Percentiles rank a stretch among this genome's conserved stretches.
Conservation (phyloP, 2,113 vertebrate genomes). For the Rhineura floridana region DNA sequence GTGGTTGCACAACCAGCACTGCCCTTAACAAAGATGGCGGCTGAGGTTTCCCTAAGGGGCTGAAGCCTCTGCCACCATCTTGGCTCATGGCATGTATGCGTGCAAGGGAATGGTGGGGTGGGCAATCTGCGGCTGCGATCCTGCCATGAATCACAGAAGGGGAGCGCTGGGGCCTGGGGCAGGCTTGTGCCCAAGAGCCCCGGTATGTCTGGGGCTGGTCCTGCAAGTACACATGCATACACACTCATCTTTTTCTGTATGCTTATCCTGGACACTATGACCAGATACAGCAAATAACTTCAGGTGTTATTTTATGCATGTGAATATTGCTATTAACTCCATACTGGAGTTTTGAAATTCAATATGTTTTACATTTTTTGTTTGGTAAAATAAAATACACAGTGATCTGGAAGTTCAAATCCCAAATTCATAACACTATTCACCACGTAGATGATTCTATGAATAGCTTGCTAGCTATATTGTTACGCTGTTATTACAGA, state of each 20-base stretch:
- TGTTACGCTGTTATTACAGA: background rate
- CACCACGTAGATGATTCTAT: background rate
- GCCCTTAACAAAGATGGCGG: no score
- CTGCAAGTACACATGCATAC: background rate
- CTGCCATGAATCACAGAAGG: no score
- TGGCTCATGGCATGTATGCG: no score
- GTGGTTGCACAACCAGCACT: no score
- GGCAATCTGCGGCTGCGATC: no score
- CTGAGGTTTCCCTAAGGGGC: no score
- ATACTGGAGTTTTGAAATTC: background rate
- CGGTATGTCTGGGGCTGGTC: no score
- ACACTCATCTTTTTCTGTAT: background rate
- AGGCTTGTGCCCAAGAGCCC: no score
- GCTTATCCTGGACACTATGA: background rate
- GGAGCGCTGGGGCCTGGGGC: no score
- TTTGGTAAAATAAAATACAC: background rate
- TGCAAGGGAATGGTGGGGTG: no score
- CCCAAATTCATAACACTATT: background rate
- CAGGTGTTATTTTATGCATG: background rate
- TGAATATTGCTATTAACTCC: background rate
- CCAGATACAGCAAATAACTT: background rate
- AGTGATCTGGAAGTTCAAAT: background rate
- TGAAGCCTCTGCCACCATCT: no score
- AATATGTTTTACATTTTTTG: background rate
- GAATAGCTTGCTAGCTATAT: background rate